These are phyloP conservation scores for Podotricha telesiphe DNA, from an alignment of 2,888 invertebrate genomes.

Conservation along the genomic window DNA sequence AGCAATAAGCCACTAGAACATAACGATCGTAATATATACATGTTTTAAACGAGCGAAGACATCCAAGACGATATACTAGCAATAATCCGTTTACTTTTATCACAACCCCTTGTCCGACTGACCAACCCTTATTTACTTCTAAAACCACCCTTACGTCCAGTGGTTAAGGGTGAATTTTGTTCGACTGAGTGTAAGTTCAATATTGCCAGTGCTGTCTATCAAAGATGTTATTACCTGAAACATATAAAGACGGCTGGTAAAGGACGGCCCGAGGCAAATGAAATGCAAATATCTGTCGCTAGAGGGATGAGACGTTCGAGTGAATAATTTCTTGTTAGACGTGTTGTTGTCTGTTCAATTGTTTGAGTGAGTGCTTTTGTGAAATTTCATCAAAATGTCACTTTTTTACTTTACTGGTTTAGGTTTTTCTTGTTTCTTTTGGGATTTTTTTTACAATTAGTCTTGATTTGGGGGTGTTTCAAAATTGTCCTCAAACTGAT, in stretches of 20 bases:
- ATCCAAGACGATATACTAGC: slow-evolving; percentile 71
- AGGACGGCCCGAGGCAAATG: slow-evolving; percentile 66
- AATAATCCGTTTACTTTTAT: slow-evolving; percentile 83
- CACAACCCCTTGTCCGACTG: slow-evolving; percentile 66
- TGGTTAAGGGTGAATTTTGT: slow-evolving; percentile 46
- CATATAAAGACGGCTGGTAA: slow-evolving; percentile 65
- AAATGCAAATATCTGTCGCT: slow-evolving; percentile 78
- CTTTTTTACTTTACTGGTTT: slow-evolving; percentile 1
- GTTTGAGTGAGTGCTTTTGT: slow-evolving; percentile 6
- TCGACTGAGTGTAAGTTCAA: slow-evolving; percentile 23
- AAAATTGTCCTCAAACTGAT: too few relatives aligned
- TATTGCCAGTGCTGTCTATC: slow-evolving; percentile 63
- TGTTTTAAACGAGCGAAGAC: slow-evolving; percentile 57
- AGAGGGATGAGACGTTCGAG: slow-evolving; percentile 45
- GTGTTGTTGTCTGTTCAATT: slow-evolving; percentile 14
- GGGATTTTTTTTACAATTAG: neutral
- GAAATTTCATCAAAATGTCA: slow-evolving; percentile 12
- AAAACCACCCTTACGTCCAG: slow-evolving; percentile 38
- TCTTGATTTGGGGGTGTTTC: neutral
- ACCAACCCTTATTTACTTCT: slow-evolving; percentile 48
- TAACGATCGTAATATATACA: slow-evolving; percentile 26
- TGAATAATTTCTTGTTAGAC: slow-evolving; percentile 43
- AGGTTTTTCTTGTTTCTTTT: neutral
- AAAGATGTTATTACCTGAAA: slow-evolving; percentile 83
- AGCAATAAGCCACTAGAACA: slow-evolving; percentile 5